Base-by-base conservation (phyloP, 2,113 vertebrate species). In the Brevimyrus niger region DNA sequence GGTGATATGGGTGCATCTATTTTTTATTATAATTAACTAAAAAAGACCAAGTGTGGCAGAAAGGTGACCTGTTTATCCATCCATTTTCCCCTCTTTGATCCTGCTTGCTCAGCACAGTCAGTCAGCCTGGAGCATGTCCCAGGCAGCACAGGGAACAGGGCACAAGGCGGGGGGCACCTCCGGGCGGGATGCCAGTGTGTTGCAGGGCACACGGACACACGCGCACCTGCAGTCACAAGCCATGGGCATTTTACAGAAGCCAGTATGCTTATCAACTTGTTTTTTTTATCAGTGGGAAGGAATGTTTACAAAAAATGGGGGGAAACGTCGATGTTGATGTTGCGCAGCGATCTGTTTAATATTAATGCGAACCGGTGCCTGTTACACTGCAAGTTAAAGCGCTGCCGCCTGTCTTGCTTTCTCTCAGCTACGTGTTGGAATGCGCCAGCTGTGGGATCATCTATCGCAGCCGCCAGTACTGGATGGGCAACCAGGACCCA, bases 401-500 rank as follows among this genome's bases (percentile, higher is more conserved):
- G 73, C 13, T 42, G 35, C 51, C 1, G 38, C 58, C 50, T 61
- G 19, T 23, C 23, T 83, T 27, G 2, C 88, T 88, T 35, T 48
- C 7, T 44, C 86, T 6, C 92, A 97, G 96, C 15, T 97, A 94
- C n/a, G 96, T 97, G 86, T 89, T 97, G 92, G 96, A 97, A 93
- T 97, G 96, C 90, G 91, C 91, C 1, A 95, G 93, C 91, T 97
- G 96, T 89, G 96, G 96, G 6, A 96, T 97, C 1, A 97, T 97
- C 92, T 97, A 96, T 92, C 95, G 96, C 80, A 97, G 96, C 90
- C 93, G 96, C 80, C 96, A 97, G 94, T 96, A 96, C 94, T 97
- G 96, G 96, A 76, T 96, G 93, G 96, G 96, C 31, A 97, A 97
- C 93, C 95, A 95, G 91, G 96, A 96, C 89, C 96, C 96, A 0